These are phyloP conservation scores for Lycaon pictus DNA, from an alignment of 2,113 vertebrate genomes.

Conservation along the genomic window DNA sequence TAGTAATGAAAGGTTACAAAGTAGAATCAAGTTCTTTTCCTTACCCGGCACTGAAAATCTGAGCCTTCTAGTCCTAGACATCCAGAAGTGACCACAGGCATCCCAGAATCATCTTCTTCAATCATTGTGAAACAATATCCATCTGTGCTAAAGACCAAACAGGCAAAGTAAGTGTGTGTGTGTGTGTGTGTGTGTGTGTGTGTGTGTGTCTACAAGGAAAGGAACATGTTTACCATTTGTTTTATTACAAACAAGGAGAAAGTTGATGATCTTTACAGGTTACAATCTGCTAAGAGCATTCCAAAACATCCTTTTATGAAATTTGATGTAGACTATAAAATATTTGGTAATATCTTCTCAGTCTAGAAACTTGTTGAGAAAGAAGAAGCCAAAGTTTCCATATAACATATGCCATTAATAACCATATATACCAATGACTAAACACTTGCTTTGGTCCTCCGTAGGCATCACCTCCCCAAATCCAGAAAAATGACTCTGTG, in stretches of 20 bases:
- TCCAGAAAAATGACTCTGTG: neutral
- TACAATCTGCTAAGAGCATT: neutral
- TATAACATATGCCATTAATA: neutral
- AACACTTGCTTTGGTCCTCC: neutral
- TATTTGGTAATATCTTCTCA: neutral
- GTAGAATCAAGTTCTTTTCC: slow-evolving; percentile 71
- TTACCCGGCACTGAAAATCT: slow-evolving; percentile 98
- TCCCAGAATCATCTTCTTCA: slow-evolving; percentile 95
- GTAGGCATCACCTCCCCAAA: neutral
- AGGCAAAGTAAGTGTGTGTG: neutral
- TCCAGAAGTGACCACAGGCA: slow-evolving; percentile 93
- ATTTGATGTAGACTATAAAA: neutral
- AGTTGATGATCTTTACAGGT: neutral
- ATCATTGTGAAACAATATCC: slow-evolving; percentile 98
- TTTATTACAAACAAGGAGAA: neutral
- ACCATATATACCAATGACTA: too few relatives aligned
- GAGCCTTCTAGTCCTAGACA: slow-evolving; percentile 95
- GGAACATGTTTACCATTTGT: neutral
- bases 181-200: accelerated
- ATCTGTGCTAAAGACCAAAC: slow-evolving; percentile 91
- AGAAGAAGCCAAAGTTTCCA: neutral
- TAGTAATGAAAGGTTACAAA: neutral
- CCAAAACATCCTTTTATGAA: neutral
- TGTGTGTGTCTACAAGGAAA: neutral
- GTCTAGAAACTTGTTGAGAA: neutral